Base-by-base conservation (phyloP, 2,888 invertebrate genomes). In the Nasonovia ribisnigri region DNA sequence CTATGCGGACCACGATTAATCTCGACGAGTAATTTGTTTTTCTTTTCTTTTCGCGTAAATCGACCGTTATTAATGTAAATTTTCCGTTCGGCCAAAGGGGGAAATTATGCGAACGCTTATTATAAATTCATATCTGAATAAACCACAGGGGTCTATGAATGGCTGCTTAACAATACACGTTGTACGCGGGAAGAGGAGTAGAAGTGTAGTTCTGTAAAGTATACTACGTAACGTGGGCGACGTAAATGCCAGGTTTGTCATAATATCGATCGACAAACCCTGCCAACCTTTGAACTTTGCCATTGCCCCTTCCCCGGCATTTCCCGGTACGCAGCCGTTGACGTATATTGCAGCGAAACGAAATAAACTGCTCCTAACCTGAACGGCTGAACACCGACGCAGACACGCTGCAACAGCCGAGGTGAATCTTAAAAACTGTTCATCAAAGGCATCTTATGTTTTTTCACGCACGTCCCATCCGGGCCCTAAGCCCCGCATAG, bases 221-320 rank as follows among this genome's bases (percentile, higher is more conserved):
- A 43, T 77, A 90, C 36, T 48, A 43, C 84, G 51, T 57, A 60
- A 51, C 90, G 90, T 46, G 86, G 46, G 60, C 46, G 91, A 87
- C 60, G 86, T 87, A 87, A 92, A 92, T 87, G 92, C 92, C 92
- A 87, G 60, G 92, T 87, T 87, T 87, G 92, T 92, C 92, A 92
- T 88, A 88, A 26, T 92, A 92, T 92, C 92, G 92, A 92, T 88
- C 92, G 67, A 29, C 88, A 88, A 67, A 88, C 87, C 88, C 67
- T 42, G 88, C 60, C 67, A 88, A 92, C 92, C 92, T 92, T 88
- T 92, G 88, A 92, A 92, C 92, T 92, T 92, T 92, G n/a, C 57
- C 92, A 84, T 84, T 84, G 84, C 84, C 91, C 77, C 84, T 36
- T 42, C 60, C 26, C 60, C 86, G 86, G 46, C 57, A 57, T 91